Percentiles rank a stretch among this genome's conserved stretches.
Conservation (phyloP, 2,113 vertebrate genomes). For the Entosphenus tridentatus region DNA sequence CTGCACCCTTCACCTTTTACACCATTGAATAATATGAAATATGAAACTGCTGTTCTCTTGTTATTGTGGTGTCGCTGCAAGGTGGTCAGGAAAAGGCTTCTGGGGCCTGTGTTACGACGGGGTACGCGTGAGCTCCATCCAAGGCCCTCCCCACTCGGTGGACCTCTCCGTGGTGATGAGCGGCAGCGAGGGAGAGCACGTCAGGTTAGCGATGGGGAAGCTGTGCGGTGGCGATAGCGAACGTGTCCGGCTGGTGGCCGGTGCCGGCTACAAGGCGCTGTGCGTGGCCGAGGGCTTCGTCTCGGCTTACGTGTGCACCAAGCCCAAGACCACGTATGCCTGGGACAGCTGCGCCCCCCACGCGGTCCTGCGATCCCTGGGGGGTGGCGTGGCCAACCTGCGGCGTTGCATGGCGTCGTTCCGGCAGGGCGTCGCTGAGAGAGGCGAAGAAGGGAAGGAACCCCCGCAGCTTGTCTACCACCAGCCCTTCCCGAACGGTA, state of each 20-base stretch:
- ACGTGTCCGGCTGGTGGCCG: constrained; percentile 21
- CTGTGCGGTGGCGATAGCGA: constrained; percentile 16
- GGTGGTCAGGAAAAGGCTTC: constrained; percentile 13
- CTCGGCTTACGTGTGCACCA: constrained; percentile 30
- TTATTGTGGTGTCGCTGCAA: background rate
- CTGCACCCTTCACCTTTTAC: too few species aligned
- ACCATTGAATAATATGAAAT: too few species aligned
- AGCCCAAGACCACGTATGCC: constrained; percentile 31
- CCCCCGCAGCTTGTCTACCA: constrained; percentile 29
- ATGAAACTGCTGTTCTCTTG: too few species aligned
- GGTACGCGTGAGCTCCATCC: constrained; percentile 12
- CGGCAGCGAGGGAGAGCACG: constrained; percentile 23
- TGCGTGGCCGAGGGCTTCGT: constrained; percentile 32
- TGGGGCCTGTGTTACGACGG: constrained; percentile 26
- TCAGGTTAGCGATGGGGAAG: constrained; percentile 19
- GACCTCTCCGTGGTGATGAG: constrained; percentile 28
- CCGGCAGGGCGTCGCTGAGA: background rate
- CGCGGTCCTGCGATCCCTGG: constrained; percentile 30
- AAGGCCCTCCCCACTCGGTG: background rate
- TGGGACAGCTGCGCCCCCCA: constrained; percentile 41
- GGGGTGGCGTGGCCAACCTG: constrained; percentile 26
- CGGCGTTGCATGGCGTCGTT: constrained; percentile 14
- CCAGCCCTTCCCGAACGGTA: constrained; percentile 13
- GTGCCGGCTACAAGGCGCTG: constrained; percentile 38
- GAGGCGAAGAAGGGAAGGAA: constrained; percentile 8